Percentiles rank a stretch among this genome's conserved stretches.
Evolutionary conservation across 2,888 invertebrate species (phyloP).

Genomic region (Opisthograptis luteolata): DNA sequence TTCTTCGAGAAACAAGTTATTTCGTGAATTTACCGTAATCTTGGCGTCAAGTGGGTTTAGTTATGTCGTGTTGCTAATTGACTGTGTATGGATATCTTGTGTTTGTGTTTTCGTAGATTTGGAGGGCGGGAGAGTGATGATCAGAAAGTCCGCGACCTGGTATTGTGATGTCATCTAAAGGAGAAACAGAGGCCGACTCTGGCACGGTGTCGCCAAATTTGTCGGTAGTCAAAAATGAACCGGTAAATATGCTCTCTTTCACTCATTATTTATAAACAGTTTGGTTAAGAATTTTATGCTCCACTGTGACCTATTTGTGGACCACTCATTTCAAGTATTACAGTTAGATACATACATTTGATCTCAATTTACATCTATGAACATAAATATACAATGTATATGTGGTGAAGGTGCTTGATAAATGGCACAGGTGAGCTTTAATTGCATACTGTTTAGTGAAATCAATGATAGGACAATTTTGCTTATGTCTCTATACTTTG

Average conservation of each 20-base stretch:
- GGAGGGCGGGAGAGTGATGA: slow-evolving; percentile 81
- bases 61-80: slow-evolving; percentile 36
- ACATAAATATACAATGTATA: no score
- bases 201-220: slow-evolving; percentile 81
- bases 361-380: slow-evolving; percentile 9
- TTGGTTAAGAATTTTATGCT: slow-evolving; percentile 26
- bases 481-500: slow-evolving; percentile 1
- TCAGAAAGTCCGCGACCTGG: slow-evolving; percentile 73
- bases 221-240: slow-evolving; percentile 76
- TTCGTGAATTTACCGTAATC: slow-evolving; percentile 57
- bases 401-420: slow-evolving; percentile 16
- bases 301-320: slow-evolving; percentile 21
- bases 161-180: slow-evolving; percentile 85
- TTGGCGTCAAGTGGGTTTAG: slow-evolving; percentile 41
- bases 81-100: slow-evolving; percentile 39
- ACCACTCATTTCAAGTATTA: slow-evolving; percentile 14
- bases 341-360: slow-evolving; percentile 29
- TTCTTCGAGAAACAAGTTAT: slow-evolving; percentile 72
- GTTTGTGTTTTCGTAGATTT: slow-evolving; percentile 67
- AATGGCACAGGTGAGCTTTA: slow-evolving; percentile 29
- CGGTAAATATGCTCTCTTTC: slow-evolving; percentile 54
- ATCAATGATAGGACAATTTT: slow-evolving; percentile 20
- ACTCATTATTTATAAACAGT: slow-evolving; percentile 17
- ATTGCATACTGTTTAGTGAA: slow-evolving; percentile 22
- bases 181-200: slow-evolving; percentile 84